Evolutionary conservation across 1,140 invertebrate genomes (phyloP), one percentile per base, ranked within the genome.

Genomic region (Drosophila bocki): DNA sequence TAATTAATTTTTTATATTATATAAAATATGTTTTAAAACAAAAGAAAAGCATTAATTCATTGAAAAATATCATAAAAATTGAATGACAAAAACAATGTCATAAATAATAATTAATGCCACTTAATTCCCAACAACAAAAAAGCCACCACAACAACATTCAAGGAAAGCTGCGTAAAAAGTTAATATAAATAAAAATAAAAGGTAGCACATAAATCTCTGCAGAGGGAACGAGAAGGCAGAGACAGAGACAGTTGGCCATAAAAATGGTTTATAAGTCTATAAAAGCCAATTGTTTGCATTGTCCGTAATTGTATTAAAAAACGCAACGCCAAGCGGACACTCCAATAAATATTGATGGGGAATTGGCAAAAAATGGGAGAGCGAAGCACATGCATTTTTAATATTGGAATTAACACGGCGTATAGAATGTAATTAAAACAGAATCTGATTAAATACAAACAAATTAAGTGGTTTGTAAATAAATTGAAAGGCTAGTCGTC

Each of bases 381-480:
- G 65, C 61, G 60, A 75, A 70, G 63, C 65, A 56, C 22, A 79
- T 90, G 70, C 47, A 76, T 88, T 88, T 88, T 88, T 90, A 90
- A 84, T 88, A 84, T 88, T 63, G 51, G 48, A 81, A 75, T 91
- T 80, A 91, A 86, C 69, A 60, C 60, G 32, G 54, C 74, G 75
- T 76, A 84, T 69, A 85, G 68, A 85, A 82, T 88, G 82, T 91
- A 91, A 92, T 92, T 91, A 92, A 91, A 81, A 75, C 80, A 88
- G 78, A 92, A 86, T 86, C 83, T 79, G 83, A 86, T 86, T 86
- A 86, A 86, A 92, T 91, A 92, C 87, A 90, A 92, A 92, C 83
- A 92, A 92, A 92, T 92, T 92, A 92, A 92, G 91, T 82, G 91
- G 91, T 92, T 92, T 85, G 91, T 92, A 92, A 92, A 92, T 92